These are phyloP conservation scores for Kuschelorhynchus macadamiae DNA, from an alignment of 2,888 invertebrate species.

Conservation along the genomic window DNA sequence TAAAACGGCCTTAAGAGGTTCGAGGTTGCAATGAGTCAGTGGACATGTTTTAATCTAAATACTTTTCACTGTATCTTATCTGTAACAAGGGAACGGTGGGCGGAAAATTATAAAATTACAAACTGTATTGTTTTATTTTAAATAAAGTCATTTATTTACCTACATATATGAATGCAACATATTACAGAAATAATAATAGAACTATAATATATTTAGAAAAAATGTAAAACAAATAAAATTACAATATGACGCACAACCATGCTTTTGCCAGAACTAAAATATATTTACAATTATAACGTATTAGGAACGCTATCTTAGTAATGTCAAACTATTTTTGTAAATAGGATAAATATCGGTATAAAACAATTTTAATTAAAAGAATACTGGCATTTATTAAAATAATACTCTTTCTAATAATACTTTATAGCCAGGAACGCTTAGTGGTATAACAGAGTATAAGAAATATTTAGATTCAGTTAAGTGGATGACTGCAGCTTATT, in stretches of 20 bases:
- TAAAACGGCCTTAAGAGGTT: too few species aligned
- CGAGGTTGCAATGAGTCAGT: too few species aligned
- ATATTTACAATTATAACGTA: constrained; percentile 31
- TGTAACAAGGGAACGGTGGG: too few species aligned
- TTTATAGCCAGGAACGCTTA: too few species aligned
- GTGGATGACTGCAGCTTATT: not conserved
- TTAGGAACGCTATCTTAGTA: constrained; percentile 11
- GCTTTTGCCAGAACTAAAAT: not conserved
- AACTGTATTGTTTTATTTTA: too few species aligned
- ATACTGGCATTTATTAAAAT: too few species aligned
- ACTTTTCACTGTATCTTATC: too few species aligned
- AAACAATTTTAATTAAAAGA: not conserved
- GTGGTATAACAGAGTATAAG: not conserved
- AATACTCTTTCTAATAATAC: too few species aligned
- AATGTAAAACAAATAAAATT: not conserved
- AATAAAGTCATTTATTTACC: constrained; percentile 33
- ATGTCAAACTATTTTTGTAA: not conserved
- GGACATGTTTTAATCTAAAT: too few species aligned
- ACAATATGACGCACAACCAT: not conserved
- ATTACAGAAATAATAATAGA: constrained; percentile 3
- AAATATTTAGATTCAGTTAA: not conserved
- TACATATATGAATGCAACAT: constrained; percentile 36
- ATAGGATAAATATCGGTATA: too few species aligned
- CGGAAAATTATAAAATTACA: too few species aligned
- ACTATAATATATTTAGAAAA: constrained; percentile 3